Evolutionary conservation across 2,888 invertebrate genomes (phyloP).

Genomic region (Dryocosmus kuriphilus): DNA sequence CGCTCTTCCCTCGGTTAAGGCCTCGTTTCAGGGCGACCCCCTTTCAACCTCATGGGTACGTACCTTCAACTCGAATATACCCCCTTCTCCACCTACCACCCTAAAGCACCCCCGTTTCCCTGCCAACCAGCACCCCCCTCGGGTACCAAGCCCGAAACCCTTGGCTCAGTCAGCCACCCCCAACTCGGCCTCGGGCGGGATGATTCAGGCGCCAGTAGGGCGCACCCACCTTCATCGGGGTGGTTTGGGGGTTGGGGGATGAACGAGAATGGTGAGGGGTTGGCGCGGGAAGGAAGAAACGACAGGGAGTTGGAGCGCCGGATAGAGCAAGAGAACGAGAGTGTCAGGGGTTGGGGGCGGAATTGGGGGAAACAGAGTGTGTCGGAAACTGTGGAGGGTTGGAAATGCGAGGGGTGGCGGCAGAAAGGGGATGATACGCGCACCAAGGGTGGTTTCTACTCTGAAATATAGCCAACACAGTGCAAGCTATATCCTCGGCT

Average conservation of each 20-base stretch:
- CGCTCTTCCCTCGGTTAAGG: conserved; percentile 60
- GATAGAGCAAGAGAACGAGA: conserved; percentile 55
- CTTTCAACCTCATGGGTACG: conserved; percentile 48
- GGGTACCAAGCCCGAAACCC: conserved; percentile 60
- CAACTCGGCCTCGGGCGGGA: conserved; percentile 74
- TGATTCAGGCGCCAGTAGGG: conserved; percentile 78
- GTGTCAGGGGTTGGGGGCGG: conserved; percentile 56
- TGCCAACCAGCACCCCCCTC: conserved; percentile 50
- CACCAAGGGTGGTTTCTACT: conserved; percentile 74
- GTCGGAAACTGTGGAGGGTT: conserved; percentile 67
- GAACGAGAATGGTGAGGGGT: conserved; percentile 49
- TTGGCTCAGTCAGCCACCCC: conserved; percentile 53
- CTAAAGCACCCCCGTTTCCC: conserved; percentile 51
- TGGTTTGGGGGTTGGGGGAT: conserved; percentile 49
- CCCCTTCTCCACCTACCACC: conserved; percentile 43
- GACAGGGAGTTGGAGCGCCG: conserved; percentile 57
- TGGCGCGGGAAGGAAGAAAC: conserved; percentile 59
- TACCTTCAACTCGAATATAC: conserved; percentile 54
- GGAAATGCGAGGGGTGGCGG: conserved; percentile 57
- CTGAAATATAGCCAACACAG: conserved; percentile 72
- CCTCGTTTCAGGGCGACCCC: conserved; percentile 44
- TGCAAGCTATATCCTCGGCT: conserved; percentile 72
- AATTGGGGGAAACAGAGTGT: conserved; percentile 63
- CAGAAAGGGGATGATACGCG: conserved; percentile 70
- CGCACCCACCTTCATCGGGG: conserved; percentile 75